Evolutionary conservation across 2,113 vertebrate species (phyloP).

Genomic region (Cynopterus brachyotis): DNA sequence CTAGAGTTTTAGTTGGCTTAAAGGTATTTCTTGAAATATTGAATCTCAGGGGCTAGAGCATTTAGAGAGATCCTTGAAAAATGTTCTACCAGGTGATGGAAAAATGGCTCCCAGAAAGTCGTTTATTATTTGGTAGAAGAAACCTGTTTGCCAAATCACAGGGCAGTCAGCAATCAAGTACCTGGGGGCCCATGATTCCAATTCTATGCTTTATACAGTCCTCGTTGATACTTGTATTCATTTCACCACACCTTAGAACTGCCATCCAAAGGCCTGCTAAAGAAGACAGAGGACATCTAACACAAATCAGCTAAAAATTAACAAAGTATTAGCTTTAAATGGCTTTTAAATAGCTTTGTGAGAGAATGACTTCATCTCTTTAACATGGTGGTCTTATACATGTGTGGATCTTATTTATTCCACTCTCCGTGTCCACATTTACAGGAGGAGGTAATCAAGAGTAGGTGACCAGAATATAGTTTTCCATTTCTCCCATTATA

Average conservation of each 20-base stretch:
- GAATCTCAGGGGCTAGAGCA: conserved; percentile 34
- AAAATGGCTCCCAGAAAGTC: conserved; percentile 52
- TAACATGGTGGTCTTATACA: not conserved
- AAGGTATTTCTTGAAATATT: conserved; percentile 67
- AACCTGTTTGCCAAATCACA: not conserved
- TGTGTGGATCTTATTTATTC: not conserved
- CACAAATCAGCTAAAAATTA: conserved; percentile 1
- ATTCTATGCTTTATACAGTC: not conserved
- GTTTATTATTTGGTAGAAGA: conserved; percentile 34
- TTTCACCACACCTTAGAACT: not conserved
- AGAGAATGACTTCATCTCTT: not conserved
- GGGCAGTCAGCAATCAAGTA: not conserved
- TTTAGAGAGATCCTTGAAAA: conserved; percentile 28
- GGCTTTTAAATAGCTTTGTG: not conserved
- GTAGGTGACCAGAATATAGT: not conserved
- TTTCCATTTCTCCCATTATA: not conserved
- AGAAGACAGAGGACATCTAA: not conserved
- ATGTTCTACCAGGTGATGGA: conserved; percentile 31
- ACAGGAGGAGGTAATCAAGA: not conserved
- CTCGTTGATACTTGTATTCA: not conserved
- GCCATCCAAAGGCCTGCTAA: not conserved
- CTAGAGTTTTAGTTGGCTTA: conserved; percentile 51
- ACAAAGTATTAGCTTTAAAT: not conserved
- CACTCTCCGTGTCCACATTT: not conserved
- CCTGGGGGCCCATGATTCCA: not conserved